These are phyloP conservation scores for Philypnodon macrostomus DNA, from an alignment of 2,797 vertebrate species.

Conservation along the genomic window DNA sequence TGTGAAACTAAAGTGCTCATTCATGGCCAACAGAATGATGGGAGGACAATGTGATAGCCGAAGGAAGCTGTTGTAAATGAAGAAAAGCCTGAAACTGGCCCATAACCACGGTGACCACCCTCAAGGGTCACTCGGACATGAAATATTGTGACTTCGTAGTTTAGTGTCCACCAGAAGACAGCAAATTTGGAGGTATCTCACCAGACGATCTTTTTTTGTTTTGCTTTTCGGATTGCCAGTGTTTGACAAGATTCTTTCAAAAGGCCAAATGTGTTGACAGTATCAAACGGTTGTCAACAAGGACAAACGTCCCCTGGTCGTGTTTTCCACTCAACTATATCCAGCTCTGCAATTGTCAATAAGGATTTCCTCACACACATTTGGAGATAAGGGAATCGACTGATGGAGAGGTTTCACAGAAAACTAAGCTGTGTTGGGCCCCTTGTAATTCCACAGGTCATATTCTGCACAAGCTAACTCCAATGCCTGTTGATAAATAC, in stretches of 20 bases:
- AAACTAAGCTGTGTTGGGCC: conserved; percentile 16
- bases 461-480: conserved; percentile 21
- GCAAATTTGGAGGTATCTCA: conserved; percentile 5
- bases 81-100: conserved; percentile 11
- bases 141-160: conserved; percentile 33
- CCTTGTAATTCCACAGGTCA: conserved; percentile 35
- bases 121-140: conserved; percentile 37
- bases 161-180: conserved; percentile 20
- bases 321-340: conserved; percentile 11
- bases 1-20: conserved; percentile 39
- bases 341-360: conserved; percentile 21
- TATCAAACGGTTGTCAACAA: conserved; percentile 16
- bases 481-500: conserved; percentile 39
- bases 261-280: conserved; percentile 19
- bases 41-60: conserved; percentile 11
- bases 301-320: not conserved
- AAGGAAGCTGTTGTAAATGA: conserved; percentile 30
- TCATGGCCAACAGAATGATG: conserved; percentile 30
- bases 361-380: not conserved
- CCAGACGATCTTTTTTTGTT: conserved; percentile 9
- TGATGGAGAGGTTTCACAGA: conserved; percentile 15
- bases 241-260: conserved; percentile 19
- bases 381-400: conserved; percentile 10
- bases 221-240: conserved; percentile 13
- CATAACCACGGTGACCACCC: conserved; percentile 45